Conservation (phyloP, 1,140 invertebrate species). For the Lanistes nyassanus region DNA sequence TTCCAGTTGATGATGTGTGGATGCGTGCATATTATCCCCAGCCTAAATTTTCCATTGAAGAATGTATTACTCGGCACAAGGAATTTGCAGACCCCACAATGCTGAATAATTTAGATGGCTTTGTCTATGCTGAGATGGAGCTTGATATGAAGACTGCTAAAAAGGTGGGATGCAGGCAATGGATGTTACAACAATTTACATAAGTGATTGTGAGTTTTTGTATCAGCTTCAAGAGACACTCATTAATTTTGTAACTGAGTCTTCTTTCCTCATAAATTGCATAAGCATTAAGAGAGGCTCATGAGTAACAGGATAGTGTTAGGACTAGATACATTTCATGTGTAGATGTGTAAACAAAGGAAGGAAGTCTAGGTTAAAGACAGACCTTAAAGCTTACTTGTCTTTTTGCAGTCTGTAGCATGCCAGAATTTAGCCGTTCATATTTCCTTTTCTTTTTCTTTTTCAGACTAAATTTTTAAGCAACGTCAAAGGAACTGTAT, state of each 20-base stretch:
- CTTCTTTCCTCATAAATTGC: too few species aligned
- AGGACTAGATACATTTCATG: too few species aligned
- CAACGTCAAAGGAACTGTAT: constrained; percentile 36
- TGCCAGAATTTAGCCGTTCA: neutral
- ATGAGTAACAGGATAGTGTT: too few species aligned
- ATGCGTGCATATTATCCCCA: constrained; percentile 43
- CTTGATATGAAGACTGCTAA: constrained; percentile 52
- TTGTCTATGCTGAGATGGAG: constrained; percentile 48
- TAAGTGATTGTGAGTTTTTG: neutral
- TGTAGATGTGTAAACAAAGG: neutral
- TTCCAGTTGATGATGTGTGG: constrained; percentile 55
- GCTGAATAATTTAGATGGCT: constrained; percentile 45
- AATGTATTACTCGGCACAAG: constrained; percentile 47
- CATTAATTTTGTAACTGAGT: too few species aligned
- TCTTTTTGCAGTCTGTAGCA: neutral
- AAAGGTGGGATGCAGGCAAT: constrained; percentile 38
- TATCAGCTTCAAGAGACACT: too few species aligned
- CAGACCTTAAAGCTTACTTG: neutral
- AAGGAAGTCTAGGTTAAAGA: neutral
- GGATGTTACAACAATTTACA: neutral
- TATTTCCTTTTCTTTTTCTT: constrained; percentile 16
- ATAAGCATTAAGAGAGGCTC: too few species aligned
- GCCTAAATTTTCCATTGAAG: constrained; percentile 37
- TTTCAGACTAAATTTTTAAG: constrained; percentile 54
- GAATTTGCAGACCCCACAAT: constrained; percentile 55